Conservation (phyloP, 1,140 invertebrate species). For the Bombus ignitus region DNA sequence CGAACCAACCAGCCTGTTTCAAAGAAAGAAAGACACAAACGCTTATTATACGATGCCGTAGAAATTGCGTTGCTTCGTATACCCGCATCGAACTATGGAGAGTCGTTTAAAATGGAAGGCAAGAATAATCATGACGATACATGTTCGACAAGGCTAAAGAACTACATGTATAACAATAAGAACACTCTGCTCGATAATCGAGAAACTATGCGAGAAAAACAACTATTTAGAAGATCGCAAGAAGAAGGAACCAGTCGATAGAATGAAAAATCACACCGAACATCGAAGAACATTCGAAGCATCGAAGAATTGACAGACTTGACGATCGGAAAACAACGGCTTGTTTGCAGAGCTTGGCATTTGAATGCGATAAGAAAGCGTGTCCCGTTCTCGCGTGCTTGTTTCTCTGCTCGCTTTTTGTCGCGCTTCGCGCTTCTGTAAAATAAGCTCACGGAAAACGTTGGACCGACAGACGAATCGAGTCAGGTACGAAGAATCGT, state of each 20-base stretch:
- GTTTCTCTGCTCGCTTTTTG: neutral
- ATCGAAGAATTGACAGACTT: slow-evolving; percentile 48
- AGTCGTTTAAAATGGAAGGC: neutral
- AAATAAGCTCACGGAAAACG: neutral
- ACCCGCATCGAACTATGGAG: neutral
- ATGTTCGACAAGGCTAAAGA: neutral
- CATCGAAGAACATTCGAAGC: slow-evolving; percentile 42
- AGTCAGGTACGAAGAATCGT: slow-evolving; percentile 66
- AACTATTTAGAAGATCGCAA: neutral
- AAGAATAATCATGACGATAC: neutral
- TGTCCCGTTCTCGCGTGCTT: neutral
- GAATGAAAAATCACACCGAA: slow-evolving; percentile 35
- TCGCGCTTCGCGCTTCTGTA: neutral
- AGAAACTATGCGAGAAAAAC: neutral
- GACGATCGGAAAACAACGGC: slow-evolving; percentile 15
- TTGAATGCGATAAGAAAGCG: neutral
- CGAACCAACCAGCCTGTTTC: neutral
- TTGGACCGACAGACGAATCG: slow-evolving; percentile 17
- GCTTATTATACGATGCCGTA: neutral
- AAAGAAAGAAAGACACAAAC: neutral
- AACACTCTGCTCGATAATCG: neutral
- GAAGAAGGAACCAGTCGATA: neutral
- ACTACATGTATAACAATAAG: no score
- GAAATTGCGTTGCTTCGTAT: neutral
- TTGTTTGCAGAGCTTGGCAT: neutral